A percentile compares a stretch with the other conserved stretches of the same genome.
phyloP scores from a whole-genome alignment of 35 echinoderm and acorn worm genomes.

The Antedon bifida region DNA sequence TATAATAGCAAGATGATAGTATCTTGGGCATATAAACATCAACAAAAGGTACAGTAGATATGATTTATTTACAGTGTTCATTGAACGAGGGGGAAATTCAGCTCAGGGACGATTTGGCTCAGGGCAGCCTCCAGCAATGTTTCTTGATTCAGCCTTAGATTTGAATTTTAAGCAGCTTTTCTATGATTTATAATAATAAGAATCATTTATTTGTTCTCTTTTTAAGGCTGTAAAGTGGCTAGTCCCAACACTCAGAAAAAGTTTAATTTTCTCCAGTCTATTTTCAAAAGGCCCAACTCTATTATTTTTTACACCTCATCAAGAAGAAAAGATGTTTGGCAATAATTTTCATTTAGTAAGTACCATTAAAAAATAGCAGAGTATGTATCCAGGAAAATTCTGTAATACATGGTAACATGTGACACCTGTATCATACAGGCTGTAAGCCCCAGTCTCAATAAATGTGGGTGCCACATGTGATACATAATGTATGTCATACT shows the following conservation, averaged over 20 bases:
- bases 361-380: background rate
- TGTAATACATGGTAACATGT: too few relatives aligned
- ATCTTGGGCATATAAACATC: slow-evolving; percentile 50
- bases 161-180: too few relatives aligned
- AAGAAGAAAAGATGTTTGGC: slow-evolving; percentile 16
- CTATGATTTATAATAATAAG: too few relatives aligned
- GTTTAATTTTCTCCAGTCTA: slow-evolving; percentile 56
- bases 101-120: too few relatives aligned
- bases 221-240: slow-evolving; percentile 55
- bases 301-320: slow-evolving; percentile 43
- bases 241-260: slow-evolving; percentile 55
- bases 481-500: too few relatives aligned
- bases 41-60: slow-evolving; percentile 34
- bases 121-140: too few relatives aligned
- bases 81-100: too few relatives aligned
- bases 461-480: too few relatives aligned
- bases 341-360: slow-evolving; percentile 75
- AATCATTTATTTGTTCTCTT: background rate
- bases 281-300: slow-evolving; percentile 25
- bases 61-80: background rate
- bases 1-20: slow-evolving; percentile 51
- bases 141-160: too few relatives aligned
- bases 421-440: too few relatives aligned
- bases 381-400: too few relatives aligned
- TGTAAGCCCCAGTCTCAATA: too few relatives aligned